Evolutionary conservation across 2,113 vertebrate species (phyloP), one percentile per base, ranked within the genome.

Genomic region (Origma solitaria): DNA sequence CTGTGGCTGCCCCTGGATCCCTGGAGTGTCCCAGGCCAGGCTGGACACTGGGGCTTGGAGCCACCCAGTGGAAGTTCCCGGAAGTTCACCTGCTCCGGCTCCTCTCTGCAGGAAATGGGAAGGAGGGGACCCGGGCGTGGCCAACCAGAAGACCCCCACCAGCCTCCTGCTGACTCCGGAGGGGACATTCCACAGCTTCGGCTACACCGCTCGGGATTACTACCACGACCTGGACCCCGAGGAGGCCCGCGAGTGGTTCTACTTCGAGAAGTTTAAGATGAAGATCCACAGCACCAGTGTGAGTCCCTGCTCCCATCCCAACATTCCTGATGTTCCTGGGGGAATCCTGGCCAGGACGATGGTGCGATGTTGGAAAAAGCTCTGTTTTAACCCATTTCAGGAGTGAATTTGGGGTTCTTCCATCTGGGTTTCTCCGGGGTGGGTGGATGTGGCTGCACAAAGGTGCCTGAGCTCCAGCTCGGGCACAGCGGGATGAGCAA

Each of bases 191-290:
- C 99, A 99, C 97, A 99, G 99, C 93, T 99, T 99, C 7, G 99
- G 99, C 58, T 99, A 99, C 86, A 98, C 98, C 0, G 99, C 99
- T 22, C 96, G 99, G 18, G 99, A 99, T 93, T 99, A 96, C 86
- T 99, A 99, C 98, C 99, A 99, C 0, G 99, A 99, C 95, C 97
- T 99, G 82, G 99, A 99, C 94, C 99, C 99, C 0, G 99, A 99
- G 58, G 99, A 99, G 78, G 99, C 99, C 9, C 98, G 97, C 1
- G 98, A 99, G 76, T 99, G 99, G 99, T 98, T 99, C 51, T 99
- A 99, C 97, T 99, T 99, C 0, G 99, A 99, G 94, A 99, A 99
- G 96, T 99, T 99, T 65, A 99, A 99, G 97, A 99, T 99, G 99
- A 99, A 99, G 97, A 99, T 99, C 69, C 99, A 99, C 97, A 99